Evolutionary conservation across 2,113 vertebrate species (phyloP).

Genomic region (Cephalopterus ornatus): DNA sequence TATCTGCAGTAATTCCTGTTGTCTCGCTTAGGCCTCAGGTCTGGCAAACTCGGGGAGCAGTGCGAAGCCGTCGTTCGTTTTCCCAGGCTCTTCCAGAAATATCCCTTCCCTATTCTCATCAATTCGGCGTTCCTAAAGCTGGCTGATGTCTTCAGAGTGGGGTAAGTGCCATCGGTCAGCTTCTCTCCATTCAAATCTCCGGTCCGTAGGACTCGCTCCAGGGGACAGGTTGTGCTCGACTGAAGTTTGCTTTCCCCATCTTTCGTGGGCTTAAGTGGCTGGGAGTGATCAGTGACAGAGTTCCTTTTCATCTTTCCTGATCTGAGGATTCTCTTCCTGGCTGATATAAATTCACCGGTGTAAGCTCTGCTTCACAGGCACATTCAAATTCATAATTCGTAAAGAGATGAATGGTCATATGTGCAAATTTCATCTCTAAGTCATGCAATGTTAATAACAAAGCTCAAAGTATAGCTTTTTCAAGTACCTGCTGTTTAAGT

Average conservation of each 20-base stretch:
- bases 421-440: neutral
- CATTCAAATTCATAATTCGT: rapidly evolving
- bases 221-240: rapidly evolving
- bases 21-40: conserved; percentile 81
- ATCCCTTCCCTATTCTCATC: conserved; percentile 97
- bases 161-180: conserved; percentile 68
- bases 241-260: rapidly evolving
- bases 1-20: rapidly evolving
- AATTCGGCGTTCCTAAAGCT: conserved; percentile 97
- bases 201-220: neutral
- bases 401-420: neutral
- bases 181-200: rapidly evolving
- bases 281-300: rapidly evolving
- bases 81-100: conserved; percentile 97
- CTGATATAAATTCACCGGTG: neutral
- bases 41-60: conserved; percentile 94
- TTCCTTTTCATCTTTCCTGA: neutral
- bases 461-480: neutral
- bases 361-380: neutral
- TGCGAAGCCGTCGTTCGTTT: conserved; percentile 97
- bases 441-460: neutral
- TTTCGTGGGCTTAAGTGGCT: neutral
- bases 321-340: neutral
- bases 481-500: neutral
- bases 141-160: conserved; percentile 95